phyloP scores from a whole-genome alignment of 2,888 invertebrate species.

The Amorpha juglandis region DNA sequence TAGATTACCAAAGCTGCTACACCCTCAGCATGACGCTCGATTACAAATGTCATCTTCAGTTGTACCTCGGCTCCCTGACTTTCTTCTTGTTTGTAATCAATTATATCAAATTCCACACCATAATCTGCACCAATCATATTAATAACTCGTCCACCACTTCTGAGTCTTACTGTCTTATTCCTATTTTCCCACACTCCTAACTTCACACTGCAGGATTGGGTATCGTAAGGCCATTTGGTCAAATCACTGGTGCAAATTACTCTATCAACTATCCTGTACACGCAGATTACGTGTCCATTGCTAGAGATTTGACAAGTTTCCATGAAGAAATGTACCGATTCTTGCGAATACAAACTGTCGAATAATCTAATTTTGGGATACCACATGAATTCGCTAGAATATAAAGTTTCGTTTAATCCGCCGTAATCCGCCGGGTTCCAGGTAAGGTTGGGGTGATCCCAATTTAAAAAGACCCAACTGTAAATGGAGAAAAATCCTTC shows the following conservation, averaged over 20 bases:
- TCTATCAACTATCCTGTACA: constrained; percentile 20
- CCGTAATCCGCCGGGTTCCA: constrained; percentile 52
- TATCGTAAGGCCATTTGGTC: constrained; percentile 54
- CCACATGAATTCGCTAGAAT: constrained; percentile 41
- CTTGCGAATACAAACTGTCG: constrained; percentile 37
- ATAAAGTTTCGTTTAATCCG: constrained; percentile 35
- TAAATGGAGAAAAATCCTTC: constrained; percentile 43
- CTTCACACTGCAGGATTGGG: constrained; percentile 46
- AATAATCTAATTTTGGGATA: constrained; percentile 41
- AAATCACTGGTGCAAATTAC: constrained; percentile 45
- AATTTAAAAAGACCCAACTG: constrained; percentile 39
- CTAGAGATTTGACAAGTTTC: constrained; percentile 37
- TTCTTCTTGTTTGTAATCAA: constrained; percentile 43
- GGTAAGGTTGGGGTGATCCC: constrained; percentile 47
- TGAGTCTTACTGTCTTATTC: constrained; percentile 34
- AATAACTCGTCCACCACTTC: constrained; percentile 36
- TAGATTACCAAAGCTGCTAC: constrained; percentile 49
- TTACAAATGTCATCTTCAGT: constrained; percentile 47
- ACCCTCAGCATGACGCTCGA: constrained; percentile 53
- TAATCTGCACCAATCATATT: constrained; percentile 43
- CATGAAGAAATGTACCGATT: constrained; percentile 16
- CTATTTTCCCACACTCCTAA: constrained; percentile 32
- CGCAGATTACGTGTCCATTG: constrained; percentile 42
- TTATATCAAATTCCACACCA: constrained; percentile 55
- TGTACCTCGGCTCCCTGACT: constrained; percentile 36